phyloP scores from a whole-genome alignment of 2,888 invertebrate species.

The Philonicus albiceps region DNA sequence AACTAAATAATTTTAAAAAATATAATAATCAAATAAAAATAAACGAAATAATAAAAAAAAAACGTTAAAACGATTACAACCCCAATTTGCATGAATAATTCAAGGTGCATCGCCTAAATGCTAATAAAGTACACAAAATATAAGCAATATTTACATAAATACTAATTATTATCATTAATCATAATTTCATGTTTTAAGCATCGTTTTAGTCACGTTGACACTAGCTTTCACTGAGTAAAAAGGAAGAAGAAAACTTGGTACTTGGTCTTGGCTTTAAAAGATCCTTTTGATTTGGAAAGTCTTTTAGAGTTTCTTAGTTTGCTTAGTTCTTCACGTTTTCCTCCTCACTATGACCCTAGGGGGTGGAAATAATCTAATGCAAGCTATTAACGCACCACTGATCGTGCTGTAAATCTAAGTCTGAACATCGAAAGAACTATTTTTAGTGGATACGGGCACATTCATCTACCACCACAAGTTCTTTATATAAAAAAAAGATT shows the following conservation, averaged over 20 bases:
- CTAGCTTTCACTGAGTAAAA: slow-evolving; percentile 9
- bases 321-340: not conserved
- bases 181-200: slow-evolving; percentile 5
- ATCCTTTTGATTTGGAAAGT: not conserved
- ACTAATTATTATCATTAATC: slow-evolving; percentile 23
- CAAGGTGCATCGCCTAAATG: slow-evolving; percentile 25
- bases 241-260: slow-evolving; percentile 2
- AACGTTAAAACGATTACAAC: slow-evolving; percentile 29
- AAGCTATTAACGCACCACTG: not conserved
- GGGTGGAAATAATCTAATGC: not conserved
- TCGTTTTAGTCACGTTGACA: slow-evolving; percentile 10
- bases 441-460: not conserved
- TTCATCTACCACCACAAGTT: not conserved
- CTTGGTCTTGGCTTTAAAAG: slow-evolving; percentile 22
- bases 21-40: not conserved
- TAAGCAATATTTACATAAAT: slow-evolving; percentile 40
- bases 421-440: not conserved
- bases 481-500: not conserved
- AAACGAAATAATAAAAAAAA: not conserved
- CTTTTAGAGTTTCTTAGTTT: not conserved
- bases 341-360: not conserved
- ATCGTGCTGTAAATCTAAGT: not conserved
- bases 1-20: slow-evolving; percentile 1
- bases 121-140: slow-evolving; percentile 38
- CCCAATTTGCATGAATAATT: slow-evolving; percentile 12